A percentile compares a stretch with the other conserved stretches of the same genome.
Conservation (phyloP, 2,797 vertebrate species). For the Serranus cabrilla region DNA sequence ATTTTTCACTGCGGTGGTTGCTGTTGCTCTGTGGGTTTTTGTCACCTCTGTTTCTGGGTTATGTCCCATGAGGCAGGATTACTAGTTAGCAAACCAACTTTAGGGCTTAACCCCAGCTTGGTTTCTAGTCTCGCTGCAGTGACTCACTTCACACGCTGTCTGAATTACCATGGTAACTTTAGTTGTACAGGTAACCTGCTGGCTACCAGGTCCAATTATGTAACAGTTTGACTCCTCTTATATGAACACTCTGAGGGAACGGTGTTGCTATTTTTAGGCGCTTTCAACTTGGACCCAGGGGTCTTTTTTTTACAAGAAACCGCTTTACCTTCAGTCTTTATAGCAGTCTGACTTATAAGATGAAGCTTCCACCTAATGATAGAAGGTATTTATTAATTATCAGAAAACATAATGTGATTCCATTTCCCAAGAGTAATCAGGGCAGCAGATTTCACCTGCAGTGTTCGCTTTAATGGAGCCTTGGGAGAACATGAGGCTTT, state of each 20-base stretch:
- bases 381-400: constrained; percentile 1
- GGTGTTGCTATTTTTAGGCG: neutral
- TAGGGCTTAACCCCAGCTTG: constrained; percentile 38
- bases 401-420: neutral
- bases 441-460: neutral
- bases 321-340: neutral
- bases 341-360: neutral
- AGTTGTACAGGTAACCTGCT: neutral
- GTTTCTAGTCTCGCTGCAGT: constrained; percentile 24
- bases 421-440: neutral
- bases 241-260: neutral
- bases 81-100: constrained; percentile 53
- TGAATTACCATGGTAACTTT: constrained; percentile 46
- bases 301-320: neutral
- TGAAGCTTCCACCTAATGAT: neutral
- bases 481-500: neutral
- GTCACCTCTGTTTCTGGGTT: constrained; percentile 60
- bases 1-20: constrained; percentile 26
- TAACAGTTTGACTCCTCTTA: constrained; percentile 14
- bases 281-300: neutral
- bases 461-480: constrained; percentile 1
- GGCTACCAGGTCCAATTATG: constrained; percentile 21
- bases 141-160: constrained; percentile 19
- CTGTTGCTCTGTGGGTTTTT: constrained; percentile 38
- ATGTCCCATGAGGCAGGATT: constrained; percentile 45